phyloP scores from a whole-genome alignment of 2,888 invertebrate species.

The Cheilosia vernalis region DNA sequence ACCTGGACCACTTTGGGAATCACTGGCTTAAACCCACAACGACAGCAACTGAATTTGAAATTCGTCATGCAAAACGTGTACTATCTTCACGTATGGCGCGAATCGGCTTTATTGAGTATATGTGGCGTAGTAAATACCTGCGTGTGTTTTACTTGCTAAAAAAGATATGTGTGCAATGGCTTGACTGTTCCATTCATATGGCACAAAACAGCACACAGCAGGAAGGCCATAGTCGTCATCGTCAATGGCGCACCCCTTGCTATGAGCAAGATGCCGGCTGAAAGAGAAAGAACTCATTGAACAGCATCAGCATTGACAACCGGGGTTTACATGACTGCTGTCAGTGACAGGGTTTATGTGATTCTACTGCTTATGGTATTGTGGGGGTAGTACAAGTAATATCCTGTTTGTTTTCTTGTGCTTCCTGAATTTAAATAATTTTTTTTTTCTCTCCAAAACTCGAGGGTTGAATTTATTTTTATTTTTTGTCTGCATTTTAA shows the following conservation, averaged over 20 bases:
- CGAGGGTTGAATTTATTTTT: slow-evolving; percentile 47
- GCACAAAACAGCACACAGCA: slow-evolving; percentile 42
- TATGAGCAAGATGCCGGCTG: slow-evolving; percentile 28
- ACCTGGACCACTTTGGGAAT: too few relatives aligned
- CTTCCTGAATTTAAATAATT: slow-evolving; percentile 68
- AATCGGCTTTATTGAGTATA: slow-evolving; percentile 43
- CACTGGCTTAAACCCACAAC: slow-evolving; percentile 14
- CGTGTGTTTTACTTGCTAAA: slow-evolving; percentile 49
- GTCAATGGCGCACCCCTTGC: slow-evolving; percentile 24
- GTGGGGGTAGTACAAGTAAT: slow-evolving; percentile 56
- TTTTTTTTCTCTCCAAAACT: slow-evolving; percentile 16
- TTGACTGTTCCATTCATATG: slow-evolving; percentile 60
- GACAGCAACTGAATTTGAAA: slow-evolving; percentile 52
- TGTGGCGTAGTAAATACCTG: slow-evolving; percentile 43
- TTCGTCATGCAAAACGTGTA: slow-evolving; percentile 60
- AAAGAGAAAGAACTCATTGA: slow-evolving; percentile 16
- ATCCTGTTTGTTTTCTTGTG: slow-evolving; percentile 69
- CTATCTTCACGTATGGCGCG: slow-evolving; percentile 7
- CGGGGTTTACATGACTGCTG: slow-evolving; percentile 3
- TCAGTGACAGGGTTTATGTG: not conserved
- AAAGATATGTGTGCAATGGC: slow-evolving; percentile 54
- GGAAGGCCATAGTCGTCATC: slow-evolving; percentile 14
- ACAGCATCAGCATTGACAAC: slow-evolving; percentile 38
- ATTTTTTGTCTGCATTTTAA: slow-evolving; percentile 14
- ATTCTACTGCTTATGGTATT: slow-evolving; percentile 2